These are phyloP conservation scores for Synergus gifuensis DNA, from an alignment of 2,888 invertebrate genomes.

Conservation along the genomic window DNA sequence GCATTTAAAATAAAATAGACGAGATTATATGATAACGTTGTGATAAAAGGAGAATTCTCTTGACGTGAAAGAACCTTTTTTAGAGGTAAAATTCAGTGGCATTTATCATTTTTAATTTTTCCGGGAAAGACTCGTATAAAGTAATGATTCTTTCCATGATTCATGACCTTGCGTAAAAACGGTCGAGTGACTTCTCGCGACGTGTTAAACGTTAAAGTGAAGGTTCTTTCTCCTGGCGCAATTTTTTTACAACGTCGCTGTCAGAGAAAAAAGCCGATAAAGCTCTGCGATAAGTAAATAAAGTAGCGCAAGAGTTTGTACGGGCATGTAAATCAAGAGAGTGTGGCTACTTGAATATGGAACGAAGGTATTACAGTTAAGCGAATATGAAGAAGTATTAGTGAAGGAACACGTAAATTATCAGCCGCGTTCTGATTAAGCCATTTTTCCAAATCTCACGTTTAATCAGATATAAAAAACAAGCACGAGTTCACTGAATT, in stretches of 20 bases:
- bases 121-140: background rate
- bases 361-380: constrained; percentile 29
- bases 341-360: constrained; percentile 37
- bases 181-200: constrained; percentile 27
- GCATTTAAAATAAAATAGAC: too few relatives aligned
- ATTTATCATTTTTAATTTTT: constrained; percentile 20
- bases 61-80: background rate
- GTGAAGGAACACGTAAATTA: constrained; percentile 28
- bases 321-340: constrained; percentile 36
- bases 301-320: constrained; percentile 38
- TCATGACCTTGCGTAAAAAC: constrained; percentile 20
- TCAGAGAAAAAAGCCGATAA: constrained; percentile 25
- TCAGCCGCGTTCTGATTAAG: constrained; percentile 17
- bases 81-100: background rate
- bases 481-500: background rate
- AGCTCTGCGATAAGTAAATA: constrained; percentile 34
- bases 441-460: constrained; percentile 2
- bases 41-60: background rate
- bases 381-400: constrained; percentile 26
- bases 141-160: background rate
- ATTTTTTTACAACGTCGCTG: constrained; percentile 29
- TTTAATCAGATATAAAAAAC: background rate
- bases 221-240: constrained; percentile 34
- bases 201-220: constrained; percentile 33
- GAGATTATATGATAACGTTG: too few relatives aligned